These are phyloP conservation scores for Hemaris fuciformis DNA, from an alignment of 2,888 invertebrate species.

Conservation along the genomic window DNA sequence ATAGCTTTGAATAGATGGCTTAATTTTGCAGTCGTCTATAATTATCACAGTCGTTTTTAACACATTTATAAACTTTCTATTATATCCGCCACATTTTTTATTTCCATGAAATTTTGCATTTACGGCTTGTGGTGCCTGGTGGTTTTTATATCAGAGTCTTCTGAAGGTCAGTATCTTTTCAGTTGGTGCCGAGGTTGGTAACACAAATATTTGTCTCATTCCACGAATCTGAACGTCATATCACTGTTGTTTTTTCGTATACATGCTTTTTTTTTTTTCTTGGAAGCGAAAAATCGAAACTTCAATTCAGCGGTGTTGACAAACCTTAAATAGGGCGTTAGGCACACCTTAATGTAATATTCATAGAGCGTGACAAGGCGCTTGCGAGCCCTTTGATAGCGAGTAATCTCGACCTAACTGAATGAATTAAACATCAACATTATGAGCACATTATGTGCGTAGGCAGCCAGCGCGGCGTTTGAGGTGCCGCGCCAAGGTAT, in stretches of 20 bases:
- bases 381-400: constrained; percentile 42
- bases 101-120: too few species aligned
- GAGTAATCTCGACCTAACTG: constrained; percentile 41
- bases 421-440: constrained; percentile 53
- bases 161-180: too few species aligned
- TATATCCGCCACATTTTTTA: too few species aligned
- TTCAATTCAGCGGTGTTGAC: neutral
- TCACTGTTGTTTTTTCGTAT: too few species aligned
- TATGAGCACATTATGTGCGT: constrained; percentile 19
- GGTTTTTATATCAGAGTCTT: too few species aligned
- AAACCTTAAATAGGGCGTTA: neutral
- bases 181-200: too few species aligned
- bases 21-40: too few species aligned
- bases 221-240: neutral
- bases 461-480: neutral
- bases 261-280: neutral
- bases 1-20: too few species aligned
- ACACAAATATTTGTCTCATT: neutral
- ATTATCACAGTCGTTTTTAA: too few species aligned
- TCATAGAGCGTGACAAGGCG: constrained; percentile 38
- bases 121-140: too few species aligned
- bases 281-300: neutral
- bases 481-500: neutral
- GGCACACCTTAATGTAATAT: constrained; percentile 45
- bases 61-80: too few species aligned